Evolutionary conservation across 2,888 invertebrate species (phyloP), one percentile per base, ranked within the genome.

Genomic region (Dorcus parallelipipedus): DNA sequence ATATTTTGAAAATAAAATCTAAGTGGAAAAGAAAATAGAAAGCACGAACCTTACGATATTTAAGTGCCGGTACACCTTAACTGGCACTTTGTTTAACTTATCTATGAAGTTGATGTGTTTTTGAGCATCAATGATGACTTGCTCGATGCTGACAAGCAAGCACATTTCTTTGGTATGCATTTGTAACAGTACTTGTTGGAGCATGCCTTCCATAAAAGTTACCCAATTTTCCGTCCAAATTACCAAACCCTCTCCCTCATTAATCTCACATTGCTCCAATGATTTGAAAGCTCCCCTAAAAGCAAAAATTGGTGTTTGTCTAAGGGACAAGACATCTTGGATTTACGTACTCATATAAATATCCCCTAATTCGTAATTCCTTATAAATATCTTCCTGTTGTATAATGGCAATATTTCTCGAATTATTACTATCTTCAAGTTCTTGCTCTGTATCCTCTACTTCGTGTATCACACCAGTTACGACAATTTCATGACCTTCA

Each of bases 171-270:
- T 80, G 0, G 86, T 85, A 65, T 88, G 86, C 45, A 83, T 80
- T 9, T 86, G 84, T 9, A 92, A 71, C 67, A 86, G 84, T 65
- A 91, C 83, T 77, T 95, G 95, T 77, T 95, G 95, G n/a, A 95
- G 80, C 86, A 95, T 87, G 52, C 90, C 90, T 76, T 95, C 95
- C 82, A 95, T 85, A 77, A 92, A 94, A 0, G 92, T 84, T 9
- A 93, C 87, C 93, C 93, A 95, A 78, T 93, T 92, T 69, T 87
- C 87, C 50, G 84, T 82, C 93, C 93, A 95, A 52, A 82, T 76
- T 6, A 86, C 73, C 23, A 79, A 77, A 1, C 83, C 85, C 1
- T 79, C 73, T 1, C 83, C 85, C 1, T 79, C 73, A 71, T 56
- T 48, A 7, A 60, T 17, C 52, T 64, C 64, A 39, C 64, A 63